Evolutionary conservation across 2,113 vertebrate species (phyloP).

Genomic region (Epinephelus fuscoguttatus): DNA sequence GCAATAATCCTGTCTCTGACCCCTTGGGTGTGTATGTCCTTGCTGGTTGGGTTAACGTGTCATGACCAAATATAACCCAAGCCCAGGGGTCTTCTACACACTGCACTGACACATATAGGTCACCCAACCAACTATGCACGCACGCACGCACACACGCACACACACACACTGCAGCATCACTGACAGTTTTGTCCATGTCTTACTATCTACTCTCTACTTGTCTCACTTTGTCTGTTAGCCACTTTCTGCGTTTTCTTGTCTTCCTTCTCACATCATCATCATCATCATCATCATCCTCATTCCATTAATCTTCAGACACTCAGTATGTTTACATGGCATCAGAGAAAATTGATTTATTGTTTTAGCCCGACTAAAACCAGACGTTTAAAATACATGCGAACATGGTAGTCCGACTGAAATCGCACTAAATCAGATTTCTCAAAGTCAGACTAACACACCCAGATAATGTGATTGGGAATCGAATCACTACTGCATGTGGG

Average conservation of each 20-base stretch:
- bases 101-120: conserved; percentile 64
- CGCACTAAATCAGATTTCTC: no score
- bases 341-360: no score
- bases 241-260: background rate
- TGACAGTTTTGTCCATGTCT: background rate
- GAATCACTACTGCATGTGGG: no score
- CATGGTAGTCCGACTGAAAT: no score
- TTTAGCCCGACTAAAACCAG: no score
- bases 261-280: background rate
- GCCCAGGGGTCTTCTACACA: conserved; percentile 52
- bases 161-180: conserved; percentile 6
- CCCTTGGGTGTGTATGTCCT: background rate
- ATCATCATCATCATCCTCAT: background rate
- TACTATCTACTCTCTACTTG: background rate
- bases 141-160: conserved; percentile 27
- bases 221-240: background rate
- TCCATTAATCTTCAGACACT: background rate
- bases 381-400: no score
- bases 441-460: no score
- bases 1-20: conserved; percentile 19
- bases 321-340: no score
- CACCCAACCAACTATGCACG: conserved; percentile 30
- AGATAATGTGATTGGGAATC: no score
- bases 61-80: conserved; percentile 53
- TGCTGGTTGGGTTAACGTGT: conserved; percentile 39